Evolutionary conservation across 2,888 invertebrate species (phyloP), one percentile per base, ranked within the genome.

Genomic region (Leptothorax acervorum): DNA sequence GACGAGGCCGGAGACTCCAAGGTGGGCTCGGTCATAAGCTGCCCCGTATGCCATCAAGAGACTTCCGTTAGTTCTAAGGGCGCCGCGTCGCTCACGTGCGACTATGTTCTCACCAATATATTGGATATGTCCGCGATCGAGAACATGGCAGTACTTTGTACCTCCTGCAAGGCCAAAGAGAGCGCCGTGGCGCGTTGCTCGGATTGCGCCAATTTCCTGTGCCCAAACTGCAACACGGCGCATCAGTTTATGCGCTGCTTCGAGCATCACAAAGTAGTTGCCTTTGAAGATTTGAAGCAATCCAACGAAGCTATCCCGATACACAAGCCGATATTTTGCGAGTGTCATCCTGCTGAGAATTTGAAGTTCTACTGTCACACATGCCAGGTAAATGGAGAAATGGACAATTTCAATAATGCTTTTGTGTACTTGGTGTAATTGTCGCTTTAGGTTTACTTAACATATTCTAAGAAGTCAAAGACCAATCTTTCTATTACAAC

Each of bases 211-310:
- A 98, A 98, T 95, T 98, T 99, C 94, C 96, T 99, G 73, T 99
- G 99, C 95, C 97, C 97, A 87, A 98, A 98, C 94, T 99, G 99
- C 95, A 98, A 98, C 93, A 98, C 98, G 60, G 99, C 99, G 84
- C 99, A 99, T 95, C 98, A 98, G 95, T 99, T 98, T 94, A 99
- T 99, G 99, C 96, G 98, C 90, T 99, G 99, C 95, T 99, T 99
- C 94, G 99, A 99, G 95, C 98, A 98, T 92, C 99, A 99, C 95
- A 96, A 97, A 95, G 99, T 99, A 57, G 97, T 98, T 76, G 97
- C 97, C 63, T 97, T 99, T 93, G 98, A 98, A 92, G 98, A 98
- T 90, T 96, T 98, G 94, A 97, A 97, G 92, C 96, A 96, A 91
- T 97, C 97, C 88, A 97, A 97, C 92, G 97, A 97, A 93, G 97